Percentiles rank a stretch among this genome's conserved stretches.
These are phyloP conservation scores for Drosophila kurseongensis DNA, from an alignment of 1,140 invertebrate genomes.

Conservation along the genomic window DNA sequence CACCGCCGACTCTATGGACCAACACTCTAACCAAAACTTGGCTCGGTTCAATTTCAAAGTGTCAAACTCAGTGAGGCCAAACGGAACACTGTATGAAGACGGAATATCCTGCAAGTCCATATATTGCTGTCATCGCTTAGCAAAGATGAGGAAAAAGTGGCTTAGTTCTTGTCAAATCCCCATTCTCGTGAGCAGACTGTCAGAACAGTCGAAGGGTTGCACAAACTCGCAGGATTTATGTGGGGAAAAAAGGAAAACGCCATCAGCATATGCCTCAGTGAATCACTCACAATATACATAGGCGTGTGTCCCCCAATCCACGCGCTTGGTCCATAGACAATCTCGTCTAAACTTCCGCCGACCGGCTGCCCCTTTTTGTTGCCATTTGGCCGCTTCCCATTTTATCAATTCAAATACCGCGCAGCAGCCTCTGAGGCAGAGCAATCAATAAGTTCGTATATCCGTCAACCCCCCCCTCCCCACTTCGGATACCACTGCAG, in stretches of 20 bases:
- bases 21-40: conserved; percentile 1
- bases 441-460: conserved; percentile 77
- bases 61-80: conserved; percentile 26
- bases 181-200: conserved; percentile 3
- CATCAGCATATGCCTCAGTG: conserved; percentile 42
- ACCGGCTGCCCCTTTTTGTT: conserved; percentile 48
- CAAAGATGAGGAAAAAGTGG: not conserved
- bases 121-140: conserved; percentile 26
- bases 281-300: conserved; percentile 27
- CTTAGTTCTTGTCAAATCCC: not conserved
- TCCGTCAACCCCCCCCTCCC: conserved; percentile 36
- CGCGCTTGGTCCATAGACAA: conserved; percentile 63
- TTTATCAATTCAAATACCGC: conserved; percentile 29
- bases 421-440: conserved; percentile 8
- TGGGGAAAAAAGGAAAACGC: conserved; percentile 25
- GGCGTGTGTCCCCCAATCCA: conserved; percentile 12
- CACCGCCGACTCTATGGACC: not conserved
- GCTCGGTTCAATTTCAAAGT: conserved; percentile 18
- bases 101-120: conserved; percentile 26
- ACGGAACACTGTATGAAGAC: conserved; percentile 21
- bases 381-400: conserved; percentile 27
- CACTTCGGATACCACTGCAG: not conserved
- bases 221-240: conserved; percentile 16
- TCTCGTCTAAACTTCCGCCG: conserved; percentile 72
- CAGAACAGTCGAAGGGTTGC: conserved; percentile 7